These are phyloP conservation scores for Ernsta delagoae DNA, from an alignment of 2,888 invertebrate species.

Conservation along the genomic window DNA sequence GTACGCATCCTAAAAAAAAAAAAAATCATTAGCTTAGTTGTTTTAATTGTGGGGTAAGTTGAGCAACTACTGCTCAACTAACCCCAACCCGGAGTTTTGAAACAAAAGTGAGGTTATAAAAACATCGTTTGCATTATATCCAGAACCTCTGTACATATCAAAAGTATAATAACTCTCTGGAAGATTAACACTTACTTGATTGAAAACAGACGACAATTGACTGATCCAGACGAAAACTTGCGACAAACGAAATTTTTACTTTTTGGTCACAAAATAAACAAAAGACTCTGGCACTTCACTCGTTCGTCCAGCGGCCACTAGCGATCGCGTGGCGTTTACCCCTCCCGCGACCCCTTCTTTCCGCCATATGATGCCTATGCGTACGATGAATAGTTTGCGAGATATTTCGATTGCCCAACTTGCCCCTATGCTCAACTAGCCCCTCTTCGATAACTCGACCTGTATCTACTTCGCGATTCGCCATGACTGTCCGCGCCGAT, in stretches of 20 bases:
- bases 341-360: conserved; percentile 15
- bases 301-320: neutral
- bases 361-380: conserved; percentile 31
- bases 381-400: conserved; percentile 37
- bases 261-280: conserved; percentile 11
- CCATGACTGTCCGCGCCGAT: neutral
- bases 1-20: conserved; percentile 41
- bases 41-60: conserved; percentile 12
- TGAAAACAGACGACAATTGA: conserved; percentile 40
- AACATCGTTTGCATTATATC: conserved; percentile 38
- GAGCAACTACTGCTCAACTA: conserved; percentile 40
- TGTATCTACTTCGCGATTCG: neutral
- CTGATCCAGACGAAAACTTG: conserved; percentile 41
- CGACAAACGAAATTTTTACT: conserved; percentile 6
- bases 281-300: neutral
- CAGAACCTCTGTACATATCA: conserved; percentile 38
- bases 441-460: too few relatives aligned
- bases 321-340: neutral
- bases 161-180: conserved; percentile 40
- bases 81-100: conserved; percentile 42
- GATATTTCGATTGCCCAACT: conserved; percentile 41
- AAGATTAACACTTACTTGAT: conserved; percentile 41
- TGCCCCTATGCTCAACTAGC: conserved; percentile 23
- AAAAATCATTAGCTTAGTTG: conserved; percentile 28
- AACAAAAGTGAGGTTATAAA: conserved; percentile 43